Percentiles rank a stretch among this genome's conserved stretches.
Conservation (phyloP, 2,888 invertebrate genomes). For the Anoplius nigerrimus region DNA sequence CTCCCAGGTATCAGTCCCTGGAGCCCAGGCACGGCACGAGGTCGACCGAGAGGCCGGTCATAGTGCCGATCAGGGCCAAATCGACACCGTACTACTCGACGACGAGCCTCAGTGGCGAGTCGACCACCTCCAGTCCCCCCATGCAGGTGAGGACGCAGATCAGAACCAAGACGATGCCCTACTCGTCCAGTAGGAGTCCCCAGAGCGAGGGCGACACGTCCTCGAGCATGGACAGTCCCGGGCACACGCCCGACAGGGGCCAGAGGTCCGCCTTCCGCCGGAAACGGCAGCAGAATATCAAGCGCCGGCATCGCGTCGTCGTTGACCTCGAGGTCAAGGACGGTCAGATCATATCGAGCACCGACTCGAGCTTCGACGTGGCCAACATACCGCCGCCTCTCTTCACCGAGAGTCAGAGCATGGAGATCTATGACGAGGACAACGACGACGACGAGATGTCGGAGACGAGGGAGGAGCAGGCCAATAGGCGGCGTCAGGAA, state of each 20-base stretch:
- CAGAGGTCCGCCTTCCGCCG: slow-evolving; percentile 68
- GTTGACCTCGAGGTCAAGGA: slow-evolving; percentile 73
- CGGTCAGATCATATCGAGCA: slow-evolving; percentile 76
- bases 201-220: slow-evolving; percentile 74
- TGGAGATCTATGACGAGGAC: slow-evolving; percentile 80
- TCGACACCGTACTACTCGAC: slow-evolving; percentile 74
- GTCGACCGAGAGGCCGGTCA: slow-evolving; percentile 77
- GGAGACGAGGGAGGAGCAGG: slow-evolving; percentile 39
- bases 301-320: slow-evolving; percentile 71
- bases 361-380: slow-evolving; percentile 86
- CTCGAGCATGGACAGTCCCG: slow-evolving; percentile 74
- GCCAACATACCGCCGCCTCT: slow-evolving; percentile 87
- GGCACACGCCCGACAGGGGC: slow-evolving; percentile 69
- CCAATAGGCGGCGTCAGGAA: slow-evolving; percentile 15
- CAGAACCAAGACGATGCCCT: slow-evolving; percentile 72
- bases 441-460: slow-evolving; percentile 62
- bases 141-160: slow-evolving; percentile 71
- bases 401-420: slow-evolving; percentile 78
- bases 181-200: slow-evolving; percentile 68
- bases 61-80: slow-evolving; percentile 74
- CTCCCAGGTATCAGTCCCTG: slow-evolving; percentile 31
- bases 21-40: slow-evolving; percentile 68
- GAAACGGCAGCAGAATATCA: slow-evolving; percentile 69
- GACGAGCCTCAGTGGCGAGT: slow-evolving; percentile 80
- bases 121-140: slow-evolving; percentile 76